Percentiles rank a stretch among this genome's conserved stretches.
Conservation (phyloP, 2,113 vertebrate species). For the Pelodiscus sinensis region DNA sequence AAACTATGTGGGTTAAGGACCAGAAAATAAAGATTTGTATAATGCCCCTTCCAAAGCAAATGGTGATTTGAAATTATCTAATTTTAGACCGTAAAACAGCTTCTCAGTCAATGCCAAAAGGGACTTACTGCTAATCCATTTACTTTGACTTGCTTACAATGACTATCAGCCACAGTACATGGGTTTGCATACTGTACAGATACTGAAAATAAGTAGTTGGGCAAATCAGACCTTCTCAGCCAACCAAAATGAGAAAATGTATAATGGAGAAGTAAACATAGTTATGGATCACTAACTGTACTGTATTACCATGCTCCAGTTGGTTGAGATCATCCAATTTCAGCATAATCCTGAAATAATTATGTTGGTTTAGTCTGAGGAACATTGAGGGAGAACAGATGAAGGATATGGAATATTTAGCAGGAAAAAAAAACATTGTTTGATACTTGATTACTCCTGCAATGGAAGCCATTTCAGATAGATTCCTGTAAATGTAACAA, state of each 20-base stretch:
- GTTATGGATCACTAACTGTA: neutral
- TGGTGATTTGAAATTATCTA: neutral
- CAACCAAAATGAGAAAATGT: neutral
- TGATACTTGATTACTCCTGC: neutral
- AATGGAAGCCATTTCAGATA: neutral
- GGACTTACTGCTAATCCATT: rapidly evolving
- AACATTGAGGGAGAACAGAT: neutral
- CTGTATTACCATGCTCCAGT: neutral
- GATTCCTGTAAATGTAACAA: neutral
- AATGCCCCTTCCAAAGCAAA: slow-evolving; percentile 12
- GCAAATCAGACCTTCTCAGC: neutral
- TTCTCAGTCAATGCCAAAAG: neutral
- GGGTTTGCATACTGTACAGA: neutral
- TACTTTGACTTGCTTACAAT: neutral
- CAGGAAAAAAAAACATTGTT: neutral
- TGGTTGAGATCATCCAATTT: neutral
- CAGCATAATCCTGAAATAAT: neutral
- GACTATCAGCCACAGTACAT: neutral
- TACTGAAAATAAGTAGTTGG: neutral
- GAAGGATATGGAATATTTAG: neutral
- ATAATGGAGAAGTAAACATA: rapidly evolving
- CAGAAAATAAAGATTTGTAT: slow-evolving; percentile 9
- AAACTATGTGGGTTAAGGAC: neutral
- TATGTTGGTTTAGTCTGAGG: neutral
- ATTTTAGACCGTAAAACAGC: neutral